Evolutionary conservation across 2,888 invertebrate genomes (phyloP), one percentile per base, ranked within the genome.

Genomic region (Isotomurus palustris): DNA sequence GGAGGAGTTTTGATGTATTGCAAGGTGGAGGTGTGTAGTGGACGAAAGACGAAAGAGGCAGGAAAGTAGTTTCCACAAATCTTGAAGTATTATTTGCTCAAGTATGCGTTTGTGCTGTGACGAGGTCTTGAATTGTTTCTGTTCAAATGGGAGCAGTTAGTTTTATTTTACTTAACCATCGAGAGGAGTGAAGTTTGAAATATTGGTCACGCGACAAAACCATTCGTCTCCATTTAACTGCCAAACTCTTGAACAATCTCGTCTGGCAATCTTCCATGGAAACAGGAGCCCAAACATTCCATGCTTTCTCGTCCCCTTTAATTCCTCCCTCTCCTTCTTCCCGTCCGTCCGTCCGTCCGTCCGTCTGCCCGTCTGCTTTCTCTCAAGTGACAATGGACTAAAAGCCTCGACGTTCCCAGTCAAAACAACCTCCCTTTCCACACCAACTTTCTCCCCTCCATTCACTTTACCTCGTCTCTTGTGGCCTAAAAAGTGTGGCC

Each of bases 221-320:
- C 69, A 71, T 71, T 71, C 69, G 67, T 71, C 69, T 68, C 69
- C 69, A 69, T 71, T 71, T 71, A 68, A 68, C 67, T 69, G 68
- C 66, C 71, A 68, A 69, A 67, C 63, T 65, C 63, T 64, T 52
- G 55, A 63, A 63, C 67, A 68, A 64, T 58, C 64, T 67, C 53
- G 58, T 64, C 63, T 64, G 49, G 62, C 60, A 64, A 67, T 68
- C 66, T 67, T 66, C 70, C 70, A 70, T 70, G 68, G 69, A 64
- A 69, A 70, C 70, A 63, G 63, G 58, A 53, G 57, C 56, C 66
- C 62, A 69, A 68, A 69, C 69, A 71, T 53, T 38, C 38, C 38
- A 38, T 38, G 4, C 38, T 19, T 17, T n/a, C 32, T 49, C 28
- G 27, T 55, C 43, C 32, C 45, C 32, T 45, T 49, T 27, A 44